Conservation (phyloP, 1,140 invertebrate genomes). For the Monomorium pharaonis region DNA sequence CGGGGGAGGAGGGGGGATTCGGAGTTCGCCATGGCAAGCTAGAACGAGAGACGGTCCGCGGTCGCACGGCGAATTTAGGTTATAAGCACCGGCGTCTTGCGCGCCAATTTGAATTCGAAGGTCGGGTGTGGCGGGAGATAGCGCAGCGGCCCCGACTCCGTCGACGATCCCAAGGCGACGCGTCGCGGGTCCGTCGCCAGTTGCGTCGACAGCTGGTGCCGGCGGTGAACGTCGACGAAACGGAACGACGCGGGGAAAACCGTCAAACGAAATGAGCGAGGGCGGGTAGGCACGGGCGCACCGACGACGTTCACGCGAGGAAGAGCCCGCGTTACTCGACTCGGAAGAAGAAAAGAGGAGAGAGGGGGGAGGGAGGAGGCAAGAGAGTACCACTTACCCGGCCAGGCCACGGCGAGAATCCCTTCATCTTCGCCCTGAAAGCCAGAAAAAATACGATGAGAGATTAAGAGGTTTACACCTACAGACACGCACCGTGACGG, state of each 20-base stretch:
- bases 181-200: neutral
- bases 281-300: slow-evolving; percentile 62
- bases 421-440: slow-evolving; percentile 98
- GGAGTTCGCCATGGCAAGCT: neutral
- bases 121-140: slow-evolving; percentile 80
- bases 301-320: slow-evolving; percentile 15
- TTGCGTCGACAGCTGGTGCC: slow-evolving; percentile 38
- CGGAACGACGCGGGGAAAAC: slow-evolving; percentile 18
- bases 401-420: slow-evolving; percentile 96
- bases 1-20: neutral
- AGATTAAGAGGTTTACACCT: slow-evolving; percentile 44
- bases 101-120: slow-evolving; percentile 84
- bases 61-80: slow-evolving; percentile 74
- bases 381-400: slow-evolving; percentile 90
- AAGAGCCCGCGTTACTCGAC: neutral
- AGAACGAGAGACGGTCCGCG: neutral
- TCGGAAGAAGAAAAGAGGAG: too few relatives aligned
- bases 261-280: slow-evolving; percentile 71
- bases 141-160: neutral
- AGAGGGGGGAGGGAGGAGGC: too few relatives aligned
- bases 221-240: too few relatives aligned
- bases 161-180: neutral
- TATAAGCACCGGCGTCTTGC: slow-evolving; percentile 78
- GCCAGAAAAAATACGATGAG: slow-evolving; percentile 78
- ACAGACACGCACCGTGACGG: too few relatives aligned